A percentile compares a stretch with the other conserved stretches of the same genome.
Evolutionary conservation across 2,888 invertebrate species (phyloP).

Genomic region (Alitta virens): DNA sequence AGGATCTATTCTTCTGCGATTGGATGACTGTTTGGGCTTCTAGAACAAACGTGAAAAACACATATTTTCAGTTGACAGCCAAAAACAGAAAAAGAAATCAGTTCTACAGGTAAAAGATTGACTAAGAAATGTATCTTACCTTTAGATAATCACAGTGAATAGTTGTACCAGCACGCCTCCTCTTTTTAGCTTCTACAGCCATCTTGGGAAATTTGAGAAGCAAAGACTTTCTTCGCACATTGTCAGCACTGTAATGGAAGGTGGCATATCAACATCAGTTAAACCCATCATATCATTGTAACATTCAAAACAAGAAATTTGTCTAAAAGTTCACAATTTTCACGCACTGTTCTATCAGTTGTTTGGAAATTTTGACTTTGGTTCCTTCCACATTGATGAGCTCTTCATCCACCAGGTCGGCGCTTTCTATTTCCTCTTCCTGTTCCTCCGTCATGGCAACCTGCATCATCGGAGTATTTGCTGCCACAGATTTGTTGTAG

Average conservation of each 20-base stretch:
- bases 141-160: conserved; percentile 85
- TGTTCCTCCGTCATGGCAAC: conserved; percentile 68
- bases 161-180: conserved; percentile 67
- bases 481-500: conserved; percentile 69
- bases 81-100: no score
- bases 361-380: conserved; percentile 85
- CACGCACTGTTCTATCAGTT: conserved; percentile 69
- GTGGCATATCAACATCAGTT: no score
- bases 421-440: conserved; percentile 74
- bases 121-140: no score
- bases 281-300: no score
- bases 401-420: conserved; percentile 45
- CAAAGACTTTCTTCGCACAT: conserved; percentile 76
- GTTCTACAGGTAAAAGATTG: no score
- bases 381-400: conserved; percentile 84
- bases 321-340: no score
- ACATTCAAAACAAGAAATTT: no score
- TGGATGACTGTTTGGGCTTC: conserved; percentile 65
- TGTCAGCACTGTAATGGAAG: conserved; percentile 66
- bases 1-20: conserved; percentile 91
- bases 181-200: conserved; percentile 64
- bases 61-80: no score
- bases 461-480: conserved; percentile 35
- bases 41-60: no score
- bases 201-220: conserved; percentile 77